A percentile compares a stretch with the other conserved stretches of the same genome.
Conservation (phyloP, 2,888 invertebrate species). For the Drosophila mayaguana region DNA sequence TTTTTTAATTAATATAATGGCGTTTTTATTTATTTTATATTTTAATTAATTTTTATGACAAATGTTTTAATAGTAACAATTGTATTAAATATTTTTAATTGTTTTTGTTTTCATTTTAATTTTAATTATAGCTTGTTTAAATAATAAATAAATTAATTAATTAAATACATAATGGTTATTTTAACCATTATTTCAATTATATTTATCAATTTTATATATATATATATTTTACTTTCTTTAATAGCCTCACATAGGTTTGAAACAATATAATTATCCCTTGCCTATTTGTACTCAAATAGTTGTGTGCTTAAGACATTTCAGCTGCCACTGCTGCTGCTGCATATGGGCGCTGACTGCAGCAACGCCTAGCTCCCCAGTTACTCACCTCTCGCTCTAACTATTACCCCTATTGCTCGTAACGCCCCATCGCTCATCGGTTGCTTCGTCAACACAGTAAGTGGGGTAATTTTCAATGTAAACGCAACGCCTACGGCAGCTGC, state of each 20-base stretch:
- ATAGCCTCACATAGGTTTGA: not conserved
- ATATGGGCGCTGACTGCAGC: conserved; percentile 22
- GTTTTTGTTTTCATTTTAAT: too few relatives aligned
- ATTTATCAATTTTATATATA: too few relatives aligned
- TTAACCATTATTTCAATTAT: too few relatives aligned
- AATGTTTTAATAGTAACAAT: too few relatives aligned
- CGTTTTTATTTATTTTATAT: too few relatives aligned
- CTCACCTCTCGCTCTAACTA: not conserved
- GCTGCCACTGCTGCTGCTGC: not conserved
- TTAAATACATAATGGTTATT: too few relatives aligned
- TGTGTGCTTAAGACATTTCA: conserved; percentile 32
- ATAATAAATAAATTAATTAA: too few relatives aligned
- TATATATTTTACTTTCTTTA: too few relatives aligned
- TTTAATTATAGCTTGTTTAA: too few relatives aligned
- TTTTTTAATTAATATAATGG: too few relatives aligned
- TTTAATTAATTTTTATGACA: too few relatives aligned
- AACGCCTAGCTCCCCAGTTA: not conserved
- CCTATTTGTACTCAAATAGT: conserved; percentile 2
- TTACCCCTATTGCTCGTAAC: not conserved
- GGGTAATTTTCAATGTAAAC: conserved; percentile 81
- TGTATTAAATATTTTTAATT: too few relatives aligned
- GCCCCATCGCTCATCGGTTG: conserved; percentile 36
- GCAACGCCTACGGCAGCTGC: conserved; percentile 72
- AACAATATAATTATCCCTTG: not conserved
- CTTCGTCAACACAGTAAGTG: conserved; percentile 73